Conservation (phyloP, 2,113 vertebrate genomes). For the Eidolon helvum region DNA sequence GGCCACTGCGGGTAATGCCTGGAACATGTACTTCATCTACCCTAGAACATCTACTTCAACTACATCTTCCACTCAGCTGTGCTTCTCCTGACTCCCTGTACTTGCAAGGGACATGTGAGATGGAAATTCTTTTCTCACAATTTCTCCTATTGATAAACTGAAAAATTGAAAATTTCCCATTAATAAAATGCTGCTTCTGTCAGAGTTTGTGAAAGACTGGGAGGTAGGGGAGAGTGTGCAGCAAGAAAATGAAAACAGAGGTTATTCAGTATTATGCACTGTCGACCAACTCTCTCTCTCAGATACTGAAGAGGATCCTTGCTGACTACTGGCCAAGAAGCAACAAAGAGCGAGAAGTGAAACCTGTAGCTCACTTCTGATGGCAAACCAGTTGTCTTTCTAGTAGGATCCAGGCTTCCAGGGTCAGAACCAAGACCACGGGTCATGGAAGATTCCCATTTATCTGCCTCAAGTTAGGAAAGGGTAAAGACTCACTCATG, state of each 20-base stretch:
- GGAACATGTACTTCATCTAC: neutral
- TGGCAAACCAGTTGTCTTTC: neutral
- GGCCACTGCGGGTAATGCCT: rapidly evolving
- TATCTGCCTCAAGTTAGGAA: neutral
- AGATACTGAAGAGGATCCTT: neutral
- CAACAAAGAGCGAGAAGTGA: neutral
- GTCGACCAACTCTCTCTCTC: neutral
- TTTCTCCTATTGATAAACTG: too few relatives aligned
- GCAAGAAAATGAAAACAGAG: neutral
- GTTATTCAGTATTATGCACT: neutral
- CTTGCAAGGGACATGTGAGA: neutral
- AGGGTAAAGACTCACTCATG: neutral
- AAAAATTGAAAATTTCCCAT: neutral
- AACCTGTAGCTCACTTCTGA: neutral
- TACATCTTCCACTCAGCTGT: neutral
- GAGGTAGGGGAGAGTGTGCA: neutral
- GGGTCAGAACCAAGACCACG: neutral
- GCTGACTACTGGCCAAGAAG: neutral
- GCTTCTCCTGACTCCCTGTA: neutral
- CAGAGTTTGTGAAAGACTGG: neutral
- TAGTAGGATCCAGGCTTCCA: neutral
- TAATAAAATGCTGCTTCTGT: neutral
- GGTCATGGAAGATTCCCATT: neutral
- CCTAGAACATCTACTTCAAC: rapidly evolving
- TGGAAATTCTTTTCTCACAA: neutral